These are phyloP conservation scores for Epirrita christyi DNA, from an alignment of 2,888 invertebrate genomes.

Conservation along the genomic window DNA sequence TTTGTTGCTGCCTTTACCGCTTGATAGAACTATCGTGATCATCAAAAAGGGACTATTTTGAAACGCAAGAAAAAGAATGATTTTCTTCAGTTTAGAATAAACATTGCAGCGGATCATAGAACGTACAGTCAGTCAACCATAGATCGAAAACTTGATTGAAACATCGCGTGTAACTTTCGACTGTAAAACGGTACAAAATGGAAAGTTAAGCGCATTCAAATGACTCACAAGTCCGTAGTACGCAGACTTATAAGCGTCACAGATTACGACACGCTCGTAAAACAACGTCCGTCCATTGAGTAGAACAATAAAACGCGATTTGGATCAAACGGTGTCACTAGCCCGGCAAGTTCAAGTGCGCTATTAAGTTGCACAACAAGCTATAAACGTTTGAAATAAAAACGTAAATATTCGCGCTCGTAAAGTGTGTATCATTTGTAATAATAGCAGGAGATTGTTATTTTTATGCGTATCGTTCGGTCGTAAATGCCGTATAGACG, in stretches of 20 bases:
- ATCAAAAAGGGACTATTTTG: conserved; percentile 11
- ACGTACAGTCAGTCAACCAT: not conserved
- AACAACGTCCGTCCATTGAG: conserved; percentile 79
- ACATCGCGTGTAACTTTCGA: conserved; percentile 16
- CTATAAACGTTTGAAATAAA: conserved; percentile 79
- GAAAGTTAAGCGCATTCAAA: conserved; percentile 68
- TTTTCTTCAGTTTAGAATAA: not conserved
- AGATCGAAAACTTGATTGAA: not conserved
- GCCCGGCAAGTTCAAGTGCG: conserved; percentile 81
- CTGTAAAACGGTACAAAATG: conserved; percentile 53
- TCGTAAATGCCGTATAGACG: conserved; percentile 82
- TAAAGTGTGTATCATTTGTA: conserved; percentile 61
- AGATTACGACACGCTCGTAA: conserved; percentile 79
- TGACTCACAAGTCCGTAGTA: conserved; percentile 66
- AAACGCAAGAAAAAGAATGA: not conserved
- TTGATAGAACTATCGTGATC: conserved; percentile 20
- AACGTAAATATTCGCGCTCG: conserved; percentile 70
- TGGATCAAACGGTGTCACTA: conserved; percentile 82
- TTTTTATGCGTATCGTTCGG: conserved; percentile 76
- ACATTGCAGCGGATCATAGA: not conserved
- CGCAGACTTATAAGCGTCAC: conserved; percentile 71
- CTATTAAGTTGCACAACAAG: conserved; percentile 80
- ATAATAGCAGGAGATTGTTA: conserved; percentile 66
- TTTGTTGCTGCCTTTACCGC: conserved; percentile 20
- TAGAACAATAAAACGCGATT: conserved; percentile 81